phyloP scores from a whole-genome alignment of 2,888 invertebrate genomes.

The Zonitis immaculata region DNA sequence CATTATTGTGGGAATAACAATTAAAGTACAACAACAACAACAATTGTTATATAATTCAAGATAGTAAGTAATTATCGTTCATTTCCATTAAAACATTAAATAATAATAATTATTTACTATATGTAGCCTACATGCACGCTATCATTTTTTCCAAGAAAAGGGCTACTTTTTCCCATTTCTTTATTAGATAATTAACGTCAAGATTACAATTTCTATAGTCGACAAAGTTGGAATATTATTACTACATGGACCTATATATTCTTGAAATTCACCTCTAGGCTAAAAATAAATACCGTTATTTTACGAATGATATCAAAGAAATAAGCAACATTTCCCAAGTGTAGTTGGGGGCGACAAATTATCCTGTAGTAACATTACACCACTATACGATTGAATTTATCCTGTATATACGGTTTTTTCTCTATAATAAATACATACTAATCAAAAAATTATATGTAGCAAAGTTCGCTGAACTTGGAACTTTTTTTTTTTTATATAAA shows the following conservation, averaged over 20 bases:
- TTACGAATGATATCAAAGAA: background rate
- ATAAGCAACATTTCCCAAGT: background rate
- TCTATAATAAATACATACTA: no score
- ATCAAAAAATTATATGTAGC: no score
- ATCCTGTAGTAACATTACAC: background rate
- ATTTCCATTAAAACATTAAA: slow-evolving; percentile 3
- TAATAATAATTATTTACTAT: no score
- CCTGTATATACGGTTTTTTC: no score
- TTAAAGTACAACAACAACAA: no score
- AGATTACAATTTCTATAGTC: slow-evolving; percentile 16
- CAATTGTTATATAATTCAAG: no score
- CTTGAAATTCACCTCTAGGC: background rate
- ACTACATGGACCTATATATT: background rate
- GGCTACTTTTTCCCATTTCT: slow-evolving; percentile 11
- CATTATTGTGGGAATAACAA: no score
- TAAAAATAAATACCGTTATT: slow-evolving; percentile 3
- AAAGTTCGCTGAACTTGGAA: no score
- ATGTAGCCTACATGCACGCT: slow-evolving; percentile 18
- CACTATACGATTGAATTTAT: background rate
- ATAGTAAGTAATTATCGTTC: background rate
- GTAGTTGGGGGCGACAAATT: background rate
- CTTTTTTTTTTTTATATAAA: no score
- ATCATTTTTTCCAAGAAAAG: slow-evolving; percentile 13
- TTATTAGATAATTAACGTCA: slow-evolving; percentile 19
- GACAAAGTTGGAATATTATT: slow-evolving; percentile 14